These are phyloP conservation scores for Lepisosteus osseus DNA, from an alignment of 2,113 vertebrate species.

Conservation along the genomic window DNA sequence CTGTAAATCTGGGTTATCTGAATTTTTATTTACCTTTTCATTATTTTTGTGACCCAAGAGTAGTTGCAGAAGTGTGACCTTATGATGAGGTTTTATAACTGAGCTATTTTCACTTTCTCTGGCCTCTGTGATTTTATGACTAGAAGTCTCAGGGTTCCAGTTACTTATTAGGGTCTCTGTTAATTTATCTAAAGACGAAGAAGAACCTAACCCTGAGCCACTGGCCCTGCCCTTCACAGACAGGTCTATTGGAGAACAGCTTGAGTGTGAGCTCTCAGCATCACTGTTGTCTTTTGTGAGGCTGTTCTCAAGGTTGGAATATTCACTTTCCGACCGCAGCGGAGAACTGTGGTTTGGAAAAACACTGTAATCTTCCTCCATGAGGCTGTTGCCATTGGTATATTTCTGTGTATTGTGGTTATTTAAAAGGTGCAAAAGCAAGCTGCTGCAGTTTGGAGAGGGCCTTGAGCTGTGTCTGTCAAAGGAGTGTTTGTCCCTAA, in stretches of 20 bases:
- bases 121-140: conserved; percentile 63
- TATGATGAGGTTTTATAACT: conserved; percentile 83
- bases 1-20: conserved; percentile 67
- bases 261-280: conserved; percentile 89
- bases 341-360: conserved; percentile 81
- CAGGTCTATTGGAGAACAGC: conserved; percentile 92
- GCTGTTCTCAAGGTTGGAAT: conserved; percentile 85
- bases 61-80: conserved; percentile 91
- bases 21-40: conserved; percentile 69
- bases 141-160: conserved; percentile 86
- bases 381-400: conserved; percentile 71
- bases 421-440: conserved; percentile 91
- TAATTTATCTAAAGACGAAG: conserved; percentile 84
- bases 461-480: conserved; percentile 77
- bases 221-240: conserved; percentile 79
- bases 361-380: conserved; percentile 67
- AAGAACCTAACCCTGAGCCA: conserved; percentile 59
- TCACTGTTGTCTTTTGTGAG: conserved; percentile 92
- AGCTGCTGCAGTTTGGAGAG: conserved; percentile 84
- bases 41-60: conserved; percentile 88
- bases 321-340: conserved; percentile 82
- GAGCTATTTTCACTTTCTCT: conserved; percentile 74
- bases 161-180: conserved; percentile 87
- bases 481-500: conserved; percentile 73
- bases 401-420: conserved; percentile 86